These are phyloP conservation scores for Odontamblyopus rebecca DNA, from an alignment of 2,797 vertebrate genomes.

Conservation along the genomic window DNA sequence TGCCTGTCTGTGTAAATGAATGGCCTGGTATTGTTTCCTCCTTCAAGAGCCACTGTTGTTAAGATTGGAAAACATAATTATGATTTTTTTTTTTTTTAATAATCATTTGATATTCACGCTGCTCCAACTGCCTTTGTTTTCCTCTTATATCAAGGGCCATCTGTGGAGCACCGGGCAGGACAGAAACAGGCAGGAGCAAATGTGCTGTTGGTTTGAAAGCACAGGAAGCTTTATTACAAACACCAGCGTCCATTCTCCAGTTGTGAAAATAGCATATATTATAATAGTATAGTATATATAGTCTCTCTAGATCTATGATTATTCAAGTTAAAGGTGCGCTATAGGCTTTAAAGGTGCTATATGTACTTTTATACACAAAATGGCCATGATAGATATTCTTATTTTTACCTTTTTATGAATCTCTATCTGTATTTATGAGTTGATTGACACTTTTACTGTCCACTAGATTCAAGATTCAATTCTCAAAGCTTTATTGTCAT, in stretches of 20 bases:
- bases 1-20: slow-evolving; percentile 24
- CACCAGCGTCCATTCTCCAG: neutral
- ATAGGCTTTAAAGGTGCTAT: too few species aligned
- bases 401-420: too few species aligned
- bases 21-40: slow-evolving; percentile 16
- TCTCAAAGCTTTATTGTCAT: too few species aligned
- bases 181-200: slow-evolving; percentile 10
- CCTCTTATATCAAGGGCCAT: slow-evolving; percentile 32
- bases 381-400: too few species aligned
- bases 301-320: neutral
- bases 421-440: too few species aligned
- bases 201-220: neutral
- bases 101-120: neutral
- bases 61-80: slow-evolving; percentile 18
- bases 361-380: too few species aligned
- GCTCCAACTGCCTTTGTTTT: slow-evolving; percentile 13
- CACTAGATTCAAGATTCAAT: too few species aligned
- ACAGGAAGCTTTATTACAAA: neutral
- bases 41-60: slow-evolving; percentile 12
- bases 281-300: neutral
- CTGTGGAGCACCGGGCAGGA: slow-evolving; percentile 22
- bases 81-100: neutral
- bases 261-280: neutral
- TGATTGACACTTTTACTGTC: too few species aligned
- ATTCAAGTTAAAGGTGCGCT: too few species aligned